A percentile compares a stretch with the other conserved stretches of the same genome.
Evolutionary conservation across 2,888 invertebrate species (phyloP).

Genomic region (Bombylius major): DNA sequence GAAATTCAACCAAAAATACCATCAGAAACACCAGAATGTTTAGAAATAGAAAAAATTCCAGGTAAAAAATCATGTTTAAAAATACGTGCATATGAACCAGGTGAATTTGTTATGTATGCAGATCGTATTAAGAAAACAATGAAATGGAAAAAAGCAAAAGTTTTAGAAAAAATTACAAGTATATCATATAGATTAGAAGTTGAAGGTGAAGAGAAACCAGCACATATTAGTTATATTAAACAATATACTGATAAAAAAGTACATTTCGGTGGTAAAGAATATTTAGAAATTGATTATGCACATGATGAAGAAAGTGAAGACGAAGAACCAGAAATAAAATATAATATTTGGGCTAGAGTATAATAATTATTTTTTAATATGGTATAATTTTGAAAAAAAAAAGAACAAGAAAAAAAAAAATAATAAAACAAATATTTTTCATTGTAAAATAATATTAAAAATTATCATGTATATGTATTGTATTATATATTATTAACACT

Average conservation of each 20-base stretch:
- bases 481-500: too few relatives aligned
- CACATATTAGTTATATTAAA: slow-evolving; percentile 34
- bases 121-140: slow-evolving; percentile 32
- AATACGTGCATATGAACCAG: slow-evolving; percentile 28
- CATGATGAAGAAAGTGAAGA: slow-evolving; percentile 32
- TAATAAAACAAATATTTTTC: too few relatives aligned
- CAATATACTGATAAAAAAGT: slow-evolving; percentile 32
- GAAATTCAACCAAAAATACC: slow-evolving; percentile 26
- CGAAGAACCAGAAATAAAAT: slow-evolving; percentile 23
- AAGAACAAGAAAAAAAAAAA: too few relatives aligned
- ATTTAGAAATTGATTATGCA: slow-evolving; percentile 34
- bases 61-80: slow-evolving; percentile 27
- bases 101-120: slow-evolving; percentile 30
- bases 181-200: slow-evolving; percentile 33
- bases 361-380: not conserved
- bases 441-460: too few relatives aligned
- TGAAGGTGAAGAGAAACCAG: slow-evolving; percentile 32
- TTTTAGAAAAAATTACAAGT: slow-evolving; percentile 32
- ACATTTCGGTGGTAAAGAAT: slow-evolving; percentile 33
- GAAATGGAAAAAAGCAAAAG: slow-evolving; percentile 29
- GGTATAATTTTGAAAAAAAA: too few relatives aligned
- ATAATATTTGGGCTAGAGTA: slow-evolving; percentile 29
- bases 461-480: too few relatives aligned
- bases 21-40: slow-evolving; percentile 14
- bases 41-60: slow-evolving; percentile 13